Base-by-base conservation (phyloP, 2,113 vertebrate genomes). In the Lasiurus cinereus region DNA sequence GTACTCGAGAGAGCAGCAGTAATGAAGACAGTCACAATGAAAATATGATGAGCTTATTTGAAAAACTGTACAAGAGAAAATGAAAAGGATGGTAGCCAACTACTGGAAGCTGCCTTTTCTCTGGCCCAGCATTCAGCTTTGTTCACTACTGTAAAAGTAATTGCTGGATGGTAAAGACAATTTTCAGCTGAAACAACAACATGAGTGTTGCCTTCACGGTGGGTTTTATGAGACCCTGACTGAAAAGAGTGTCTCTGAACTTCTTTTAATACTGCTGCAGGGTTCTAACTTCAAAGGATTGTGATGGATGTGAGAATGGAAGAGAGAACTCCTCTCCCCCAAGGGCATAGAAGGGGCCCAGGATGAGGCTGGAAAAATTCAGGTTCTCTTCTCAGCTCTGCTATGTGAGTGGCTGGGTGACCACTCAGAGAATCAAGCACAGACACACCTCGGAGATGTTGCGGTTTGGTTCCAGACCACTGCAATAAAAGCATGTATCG, bases 261-360 rank as follows among this genome's bases (percentile, higher is more conserved):
- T n/a, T 89, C 69, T 62, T 82, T 79, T 4, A 66, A 56, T 43
- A 66, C 33, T 22, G 43, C 39, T 69, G 19, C 1, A 18, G 6
- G 14, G 21, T 77, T 87, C 56, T 67, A n/a, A 88, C 80, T 77
- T 90, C 69, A 69, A 59, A 92, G 79, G 83, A 46, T 62, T 14
- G 11, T 27, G 31, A 56, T 1, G 2, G 29, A 48, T 21, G 31
- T 67, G 66, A 69, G 74, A 69, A 79, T 39, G 39, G 24, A 59
- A 64, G 74, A 80, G n/a, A 31, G 29, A 80, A 13, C 21, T 66
- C 70, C 50, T 19, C 62, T 64, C 33, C 31, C 77, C 27, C 39
- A 73, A 73, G 62, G 29, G 46, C 19, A 15, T 21, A 8, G 56
- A 36, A 31, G 56, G 66, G 52, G 69, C 22, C 46, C 19, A 24